Base-by-base conservation (phyloP, 2,113 vertebrate genomes). In the Oplegnathus fasciatus region DNA sequence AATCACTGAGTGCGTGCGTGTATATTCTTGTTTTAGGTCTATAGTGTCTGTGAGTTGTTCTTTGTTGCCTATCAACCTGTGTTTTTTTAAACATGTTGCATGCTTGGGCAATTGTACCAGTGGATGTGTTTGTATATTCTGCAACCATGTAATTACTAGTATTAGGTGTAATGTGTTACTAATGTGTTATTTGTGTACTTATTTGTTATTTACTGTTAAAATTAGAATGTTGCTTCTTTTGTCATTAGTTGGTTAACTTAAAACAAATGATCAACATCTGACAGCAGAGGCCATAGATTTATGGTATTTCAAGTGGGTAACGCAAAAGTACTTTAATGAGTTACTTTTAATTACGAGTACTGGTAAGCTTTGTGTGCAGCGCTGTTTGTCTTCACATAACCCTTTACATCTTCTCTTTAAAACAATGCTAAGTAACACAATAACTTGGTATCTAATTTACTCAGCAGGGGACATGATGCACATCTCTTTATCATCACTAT, bases 1-100 rank as follows among this genome's bases (percentile, higher is more conserved):
- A 83, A 28, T 86, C 37, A 78, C 8, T 11, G 26, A 15, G n/a
- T 26, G 42, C 44, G 28, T 81, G 46, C 34, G 22, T 52, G 72
- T 28, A 5, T 50, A 17, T 37, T 32, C 6, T 50, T 50, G 48
- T 50, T 50, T 50, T 4, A 34, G 5, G 1, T 57, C 18, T 28
- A 9, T 28, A 5, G 22, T 37, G 34, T 62, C 5, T 74, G 22
- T 64, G 14, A 18, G 1, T 42, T 37, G 22, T 61, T 5, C 42
- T 48, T 26, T 40, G 22, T 26, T 44, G 42, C 40, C 30, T 58
- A 2, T 8, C 24, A 69, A 70, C n/a, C 14, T 42, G 20, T 67
- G 30, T 60, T 57, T 57, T 44, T 40, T 50, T 30, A n/a, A 69
- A 11, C 18, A 46, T 9, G 42, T 11, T 83, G 73, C 78, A 72